Evolutionary conservation across 1,140 invertebrate genomes (phyloP).

Genomic region (Asbolus verrucosus): DNA sequence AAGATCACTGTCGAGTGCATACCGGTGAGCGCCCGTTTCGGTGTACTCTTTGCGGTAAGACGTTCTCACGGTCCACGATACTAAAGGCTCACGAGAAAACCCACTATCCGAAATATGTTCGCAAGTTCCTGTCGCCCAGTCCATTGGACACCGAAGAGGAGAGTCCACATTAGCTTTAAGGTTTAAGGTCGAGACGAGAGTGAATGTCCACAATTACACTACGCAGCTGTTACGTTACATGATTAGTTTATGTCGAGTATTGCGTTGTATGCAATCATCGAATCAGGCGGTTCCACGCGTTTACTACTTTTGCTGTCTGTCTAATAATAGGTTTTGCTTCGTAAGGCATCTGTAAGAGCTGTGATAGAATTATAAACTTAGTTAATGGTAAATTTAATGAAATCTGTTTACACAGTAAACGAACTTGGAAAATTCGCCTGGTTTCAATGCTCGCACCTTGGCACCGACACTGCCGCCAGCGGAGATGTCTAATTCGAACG

Average conservation of each 20-base stretch:
- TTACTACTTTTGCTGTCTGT: not conserved
- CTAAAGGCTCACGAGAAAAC: conserved; percentile 93
- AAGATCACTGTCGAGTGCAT: conserved; percentile 91
- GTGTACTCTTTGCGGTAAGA: conserved; percentile 89
- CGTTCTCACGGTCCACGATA: conserved; percentile 89
- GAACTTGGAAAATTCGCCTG: conserved; percentile 34
- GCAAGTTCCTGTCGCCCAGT: conserved; percentile 86
- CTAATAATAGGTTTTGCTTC: conserved; percentile 44
- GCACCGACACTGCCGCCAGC: too few relatives aligned
- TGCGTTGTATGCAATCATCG: too few relatives aligned
- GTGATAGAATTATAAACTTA: conserved; percentile 62
- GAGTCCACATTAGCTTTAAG: conserved; percentile 76
- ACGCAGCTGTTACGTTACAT: too few relatives aligned
- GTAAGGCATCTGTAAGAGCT: conserved; percentile 61
- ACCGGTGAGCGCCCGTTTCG: conserved; percentile 91
- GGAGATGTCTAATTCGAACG: too few relatives aligned
- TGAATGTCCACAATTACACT: too few relatives aligned
- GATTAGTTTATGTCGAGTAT: too few relatives aligned
- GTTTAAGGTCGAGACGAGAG: too few relatives aligned
- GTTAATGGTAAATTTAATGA: conserved; percentile 50
- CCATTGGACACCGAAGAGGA: conserved; percentile 85
- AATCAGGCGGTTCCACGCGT: not conserved
- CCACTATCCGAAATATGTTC: conserved; percentile 89
- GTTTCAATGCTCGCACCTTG: too few relatives aligned
- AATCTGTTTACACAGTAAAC: too few relatives aligned